Percentiles rank a stretch among this genome's conserved stretches.
These are phyloP conservation scores for Octopus sinensis DNA, from an alignment of 1,140 invertebrate species.

Conservation along the genomic window DNA sequence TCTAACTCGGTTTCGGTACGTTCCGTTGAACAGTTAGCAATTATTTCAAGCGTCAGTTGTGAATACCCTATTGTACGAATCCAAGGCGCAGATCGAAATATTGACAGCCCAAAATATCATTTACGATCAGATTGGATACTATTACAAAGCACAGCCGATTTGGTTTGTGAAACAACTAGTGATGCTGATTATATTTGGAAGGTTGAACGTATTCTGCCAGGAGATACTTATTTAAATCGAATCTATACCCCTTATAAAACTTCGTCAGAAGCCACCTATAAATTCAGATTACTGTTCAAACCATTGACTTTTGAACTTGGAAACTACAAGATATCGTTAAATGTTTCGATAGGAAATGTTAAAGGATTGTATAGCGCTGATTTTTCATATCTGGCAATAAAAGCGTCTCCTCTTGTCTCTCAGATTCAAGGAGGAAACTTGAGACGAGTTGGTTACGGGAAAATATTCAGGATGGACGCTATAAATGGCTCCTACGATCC, in stretches of 20 bases:
- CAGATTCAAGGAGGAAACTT: constrained; percentile 30
- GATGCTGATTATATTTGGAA: constrained; percentile 32
- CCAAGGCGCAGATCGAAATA: constrained; percentile 31
- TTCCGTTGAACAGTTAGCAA: constrained; percentile 22
- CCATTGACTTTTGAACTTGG: constrained; percentile 29
- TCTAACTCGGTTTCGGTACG: constrained; percentile 31
- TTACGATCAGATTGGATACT: constrained; percentile 32
- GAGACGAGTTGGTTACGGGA: constrained; percentile 33
- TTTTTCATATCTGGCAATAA: constrained; percentile 32
- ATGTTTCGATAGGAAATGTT: constrained; percentile 37
- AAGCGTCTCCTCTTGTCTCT: constrained; percentile 25
- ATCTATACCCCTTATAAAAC: constrained; percentile 21
- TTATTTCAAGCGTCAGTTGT: constrained; percentile 34
- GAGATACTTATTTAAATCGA: constrained; percentile 30
- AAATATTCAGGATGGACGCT: constrained; percentile 27
- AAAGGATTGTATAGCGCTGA: constrained; percentile 31
- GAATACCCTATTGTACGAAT: constrained; percentile 35
- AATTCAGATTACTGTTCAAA: constrained; percentile 35
- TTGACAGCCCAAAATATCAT: constrained; percentile 28
- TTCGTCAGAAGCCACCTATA: constrained; percentile 4
- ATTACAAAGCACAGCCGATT: constrained; percentile 36
- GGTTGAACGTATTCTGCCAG: constrained; percentile 25
- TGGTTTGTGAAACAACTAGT: constrained; percentile 31
- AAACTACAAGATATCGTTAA: constrained; percentile 33
- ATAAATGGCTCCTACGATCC: constrained; percentile 31